Evolutionary conservation across 2,888 invertebrate species (phyloP).

Genomic region (Cryptocephalus primarius): DNA sequence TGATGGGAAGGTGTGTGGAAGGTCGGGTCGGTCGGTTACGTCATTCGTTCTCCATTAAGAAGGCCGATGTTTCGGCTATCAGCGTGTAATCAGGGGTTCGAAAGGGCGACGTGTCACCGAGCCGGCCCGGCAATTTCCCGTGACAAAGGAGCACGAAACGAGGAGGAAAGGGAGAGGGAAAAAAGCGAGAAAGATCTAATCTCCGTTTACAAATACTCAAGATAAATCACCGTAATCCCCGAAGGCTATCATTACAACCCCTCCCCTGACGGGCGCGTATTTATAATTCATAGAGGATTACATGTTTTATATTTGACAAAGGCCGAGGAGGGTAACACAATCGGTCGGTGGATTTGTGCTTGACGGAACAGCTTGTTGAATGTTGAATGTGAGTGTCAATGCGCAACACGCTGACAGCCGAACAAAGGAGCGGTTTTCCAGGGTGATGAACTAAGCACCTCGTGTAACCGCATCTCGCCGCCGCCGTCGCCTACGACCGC

Average conservation of each 20-base stretch:
- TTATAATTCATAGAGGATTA: slow-evolving; percentile 32
- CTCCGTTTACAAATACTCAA: slow-evolving; percentile 35
- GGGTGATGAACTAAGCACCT: slow-evolving; percentile 36
- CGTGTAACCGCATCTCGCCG: slow-evolving; percentile 26
- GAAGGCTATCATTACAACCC: slow-evolving; percentile 23
- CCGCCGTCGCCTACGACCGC: slow-evolving; percentile 4
- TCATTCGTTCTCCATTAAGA: too few species aligned
- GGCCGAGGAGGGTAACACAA: slow-evolving; percentile 22
- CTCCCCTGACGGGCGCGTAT: slow-evolving; percentile 18
- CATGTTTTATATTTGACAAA: slow-evolving; percentile 28
- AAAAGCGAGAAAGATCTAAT: slow-evolving; percentile 25
- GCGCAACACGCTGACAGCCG: slow-evolving; percentile 33
- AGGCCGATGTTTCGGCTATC: not conserved
- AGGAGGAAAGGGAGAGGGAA: slow-evolving; percentile 23
- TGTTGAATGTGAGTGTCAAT: slow-evolving; percentile 27
- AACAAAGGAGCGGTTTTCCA: slow-evolving; percentile 38
- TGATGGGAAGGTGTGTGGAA: too few species aligned
- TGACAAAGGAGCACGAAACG: slow-evolving; percentile 10
- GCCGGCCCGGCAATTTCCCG: slow-evolving; percentile 4
- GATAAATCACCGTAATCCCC: slow-evolving; percentile 34
- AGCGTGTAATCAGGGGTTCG: not conserved
- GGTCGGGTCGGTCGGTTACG: too few species aligned
- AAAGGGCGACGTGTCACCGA: slow-evolving; percentile 1
- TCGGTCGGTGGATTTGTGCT: slow-evolving; percentile 16
- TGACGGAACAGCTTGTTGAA: slow-evolving; percentile 30